phyloP scores from a whole-genome alignment of 2,888 invertebrate species.

The Leptarthrus brevirostris region DNA sequence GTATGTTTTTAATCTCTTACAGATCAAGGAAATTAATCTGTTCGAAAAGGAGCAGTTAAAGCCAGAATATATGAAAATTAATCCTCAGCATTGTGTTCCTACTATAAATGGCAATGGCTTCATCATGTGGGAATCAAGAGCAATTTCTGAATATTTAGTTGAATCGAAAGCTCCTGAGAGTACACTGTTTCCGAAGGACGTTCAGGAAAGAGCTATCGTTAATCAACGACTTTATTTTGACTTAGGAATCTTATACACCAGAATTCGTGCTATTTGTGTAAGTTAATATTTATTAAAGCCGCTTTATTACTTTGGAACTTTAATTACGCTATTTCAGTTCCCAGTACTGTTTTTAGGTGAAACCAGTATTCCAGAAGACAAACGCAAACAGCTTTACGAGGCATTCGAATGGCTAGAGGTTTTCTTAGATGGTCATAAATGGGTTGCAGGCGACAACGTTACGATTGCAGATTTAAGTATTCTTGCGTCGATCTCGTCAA shows the following conservation, averaged over 20 bases:
- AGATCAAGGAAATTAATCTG: slow-evolving; percentile 69
- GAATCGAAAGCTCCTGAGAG: slow-evolving; percentile 70
- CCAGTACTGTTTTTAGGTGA: slow-evolving; percentile 72
- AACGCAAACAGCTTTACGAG: slow-evolving; percentile 70
- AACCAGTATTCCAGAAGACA: slow-evolving; percentile 69
- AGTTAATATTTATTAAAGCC: slow-evolving; percentile 50
- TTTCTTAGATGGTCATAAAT: slow-evolving; percentile 63
- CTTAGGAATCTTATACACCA: slow-evolving; percentile 72
- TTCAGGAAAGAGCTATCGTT: slow-evolving; percentile 70
- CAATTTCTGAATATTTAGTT: slow-evolving; percentile 74
- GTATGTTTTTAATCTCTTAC: too few relatives aligned
- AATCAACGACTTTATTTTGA: slow-evolving; percentile 75
- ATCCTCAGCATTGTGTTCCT: slow-evolving; percentile 77
- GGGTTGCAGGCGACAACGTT: slow-evolving; percentile 65
- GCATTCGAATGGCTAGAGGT: slow-evolving; percentile 68
- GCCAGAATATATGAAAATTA: slow-evolving; percentile 71
- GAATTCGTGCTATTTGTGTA: slow-evolving; percentile 74
- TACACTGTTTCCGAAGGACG: slow-evolving; percentile 72
- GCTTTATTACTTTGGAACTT: neutral
- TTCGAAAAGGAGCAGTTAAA: slow-evolving; percentile 72
- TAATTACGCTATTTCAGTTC: slow-evolving; percentile 67
- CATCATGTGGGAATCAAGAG: slow-evolving; percentile 76
- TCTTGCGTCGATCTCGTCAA: slow-evolving; percentile 65
- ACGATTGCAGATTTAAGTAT: slow-evolving; percentile 67
- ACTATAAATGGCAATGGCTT: slow-evolving; percentile 77